phyloP scores from a whole-genome alignment of 1,140 invertebrate species.

The Drosophila pseudoananassae region DNA sequence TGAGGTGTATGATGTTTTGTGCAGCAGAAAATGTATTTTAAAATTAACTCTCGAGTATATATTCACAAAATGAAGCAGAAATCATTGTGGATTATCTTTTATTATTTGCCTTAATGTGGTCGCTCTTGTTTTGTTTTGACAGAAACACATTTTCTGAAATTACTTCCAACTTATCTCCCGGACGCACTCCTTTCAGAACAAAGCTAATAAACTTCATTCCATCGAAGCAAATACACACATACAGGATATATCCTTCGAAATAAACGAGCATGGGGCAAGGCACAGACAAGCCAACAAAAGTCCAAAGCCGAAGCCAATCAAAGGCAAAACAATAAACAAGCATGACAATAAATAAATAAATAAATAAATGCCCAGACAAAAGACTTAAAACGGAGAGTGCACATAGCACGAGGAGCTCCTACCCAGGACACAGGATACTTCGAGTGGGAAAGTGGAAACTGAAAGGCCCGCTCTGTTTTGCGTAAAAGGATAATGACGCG shows the following conservation, averaged over 20 bases:
- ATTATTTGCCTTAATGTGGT: neutral
- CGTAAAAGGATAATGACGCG: slow-evolving; percentile 72
- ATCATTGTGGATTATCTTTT: slow-evolving; percentile 1
- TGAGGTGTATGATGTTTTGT: too few relatives aligned
- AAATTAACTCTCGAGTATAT: neutral
- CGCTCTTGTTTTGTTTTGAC: slow-evolving; percentile 11
- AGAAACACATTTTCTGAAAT: slow-evolving; percentile 2
- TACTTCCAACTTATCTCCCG: slow-evolving; percentile 12
- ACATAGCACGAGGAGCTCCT: neutral
- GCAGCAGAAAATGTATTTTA: neutral
- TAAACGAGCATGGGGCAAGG: slow-evolving; percentile 7
- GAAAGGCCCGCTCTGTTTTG: slow-evolving; percentile 32
- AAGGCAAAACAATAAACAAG: slow-evolving; percentile 77
- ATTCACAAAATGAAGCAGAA: neutral
- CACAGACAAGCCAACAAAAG: slow-evolving; percentile 13
- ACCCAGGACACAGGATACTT: neutral
- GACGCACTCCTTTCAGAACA: slow-evolving; percentile 3
- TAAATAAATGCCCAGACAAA: slow-evolving; percentile 66
- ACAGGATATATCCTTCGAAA: neutral
- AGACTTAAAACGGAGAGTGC: slow-evolving; percentile 28
- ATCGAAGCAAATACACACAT: neutral
- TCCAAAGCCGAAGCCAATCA: slow-evolving; percentile 62
- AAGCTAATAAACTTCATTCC: slow-evolving; percentile 27
- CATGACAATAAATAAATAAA: slow-evolving; percentile 79
- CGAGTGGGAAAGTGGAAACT: neutral